Conservation (phyloP, 2,888 invertebrate genomes). For the Epistrophe grossulariae region DNA sequence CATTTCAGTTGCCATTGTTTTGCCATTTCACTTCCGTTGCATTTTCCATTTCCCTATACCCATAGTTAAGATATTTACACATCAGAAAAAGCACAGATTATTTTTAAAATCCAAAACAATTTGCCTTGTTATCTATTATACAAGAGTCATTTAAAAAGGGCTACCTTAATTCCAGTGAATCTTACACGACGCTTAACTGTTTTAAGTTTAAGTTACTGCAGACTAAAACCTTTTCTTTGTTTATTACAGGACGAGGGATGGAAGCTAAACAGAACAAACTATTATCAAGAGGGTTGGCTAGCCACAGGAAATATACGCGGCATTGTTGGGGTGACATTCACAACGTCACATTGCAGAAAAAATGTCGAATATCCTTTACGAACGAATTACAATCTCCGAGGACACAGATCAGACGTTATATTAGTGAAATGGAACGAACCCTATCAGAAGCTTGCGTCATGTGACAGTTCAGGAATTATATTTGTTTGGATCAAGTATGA, state of each 20-base stretch:
- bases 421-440: slow-evolving; percentile 99
- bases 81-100: too few species aligned
- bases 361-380: slow-evolving; percentile 93
- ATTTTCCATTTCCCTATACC: too few species aligned
- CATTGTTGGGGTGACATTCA: slow-evolving; percentile 97
- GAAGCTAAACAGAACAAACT: slow-evolving; percentile 97
- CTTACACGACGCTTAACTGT: too few species aligned
- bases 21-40: too few species aligned
- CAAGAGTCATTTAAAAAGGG: too few species aligned
- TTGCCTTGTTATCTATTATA: too few species aligned
- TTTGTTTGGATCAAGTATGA: slow-evolving; percentile 99
- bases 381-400: slow-evolving; percentile 98
- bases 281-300: slow-evolving; percentile 99
- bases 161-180: too few species aligned
- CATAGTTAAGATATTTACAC: too few species aligned
- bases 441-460: slow-evolving; percentile 98
- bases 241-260: slow-evolving; percentile 93
- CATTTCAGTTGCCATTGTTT: too few species aligned
- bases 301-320: slow-evolving; percentile 97
- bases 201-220: too few species aligned
- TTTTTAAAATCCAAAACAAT: too few species aligned
- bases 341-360: slow-evolving; percentile 95
- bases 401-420: slow-evolving; percentile 97
- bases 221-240: not conserved
- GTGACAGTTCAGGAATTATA: slow-evolving; percentile 98